phyloP scores from a whole-genome alignment of 2,888 invertebrate genomes.

The Nycteola revayana region DNA sequence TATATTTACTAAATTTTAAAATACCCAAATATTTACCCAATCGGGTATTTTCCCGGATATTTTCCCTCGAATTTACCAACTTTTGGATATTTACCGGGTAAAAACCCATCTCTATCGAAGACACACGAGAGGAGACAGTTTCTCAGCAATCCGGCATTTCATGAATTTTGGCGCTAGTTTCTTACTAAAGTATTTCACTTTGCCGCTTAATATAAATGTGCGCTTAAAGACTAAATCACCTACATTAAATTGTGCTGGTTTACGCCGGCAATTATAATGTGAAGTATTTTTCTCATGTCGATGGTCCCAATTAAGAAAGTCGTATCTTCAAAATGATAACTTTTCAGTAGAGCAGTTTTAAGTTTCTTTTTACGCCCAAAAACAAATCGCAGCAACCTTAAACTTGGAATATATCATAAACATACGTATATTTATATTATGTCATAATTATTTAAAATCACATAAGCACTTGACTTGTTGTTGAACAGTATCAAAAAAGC shows the following conservation, averaged over 20 bases:
- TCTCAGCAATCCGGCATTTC: background rate
- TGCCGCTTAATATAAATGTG: background rate
- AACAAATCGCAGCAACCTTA: background rate
- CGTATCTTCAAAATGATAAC: slow-evolving; percentile 1
- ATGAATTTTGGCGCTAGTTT: slow-evolving; percentile 1
- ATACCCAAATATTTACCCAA: no score
- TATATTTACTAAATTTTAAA: no score
- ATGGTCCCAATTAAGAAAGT: slow-evolving; percentile 3
- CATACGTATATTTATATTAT: background rate
- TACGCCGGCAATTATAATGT: background rate
- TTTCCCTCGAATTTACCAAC: no score
- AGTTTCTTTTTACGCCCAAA: slow-evolving; percentile 1
- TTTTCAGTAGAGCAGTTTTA: slow-evolving; percentile 3
- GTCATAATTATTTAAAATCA: slow-evolving; percentile 1
- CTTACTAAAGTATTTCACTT: background rate
- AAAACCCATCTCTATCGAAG: no score
- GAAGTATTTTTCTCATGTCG: slow-evolving; percentile 1
- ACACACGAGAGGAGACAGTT: background rate
- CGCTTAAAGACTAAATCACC: background rate
- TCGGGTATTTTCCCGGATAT: no score
- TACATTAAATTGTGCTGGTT: background rate
- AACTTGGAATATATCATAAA: slow-evolving; percentile 1
- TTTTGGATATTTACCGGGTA: no score
- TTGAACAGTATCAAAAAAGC: no score
- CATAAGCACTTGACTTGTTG: background rate